phyloP scores from a whole-genome alignment of 2,113 vertebrate genomes.

The Macquaria australasica region DNA sequence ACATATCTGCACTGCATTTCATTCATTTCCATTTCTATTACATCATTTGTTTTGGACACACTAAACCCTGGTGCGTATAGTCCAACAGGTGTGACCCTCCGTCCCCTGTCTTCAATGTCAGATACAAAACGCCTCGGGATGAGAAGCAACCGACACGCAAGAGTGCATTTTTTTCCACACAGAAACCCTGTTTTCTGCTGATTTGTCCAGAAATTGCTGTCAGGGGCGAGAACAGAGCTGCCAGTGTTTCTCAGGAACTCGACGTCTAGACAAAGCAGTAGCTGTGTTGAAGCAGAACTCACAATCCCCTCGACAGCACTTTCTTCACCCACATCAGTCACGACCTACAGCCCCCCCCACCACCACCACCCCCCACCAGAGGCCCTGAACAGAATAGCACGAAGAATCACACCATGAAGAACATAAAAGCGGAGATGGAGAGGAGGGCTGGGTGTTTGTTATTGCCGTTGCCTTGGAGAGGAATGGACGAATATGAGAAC shows the following conservation, averaged over 20 bases:
- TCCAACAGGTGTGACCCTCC: constrained; percentile 16
- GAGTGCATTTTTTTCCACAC: not conserved
- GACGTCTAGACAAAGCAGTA: constrained; percentile 60
- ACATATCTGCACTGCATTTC: not conserved
- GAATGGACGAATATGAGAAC: not conserved
- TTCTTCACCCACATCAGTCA: constrained; percentile 58
- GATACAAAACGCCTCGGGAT: not conserved
- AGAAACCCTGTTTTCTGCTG: constrained; percentile 37
- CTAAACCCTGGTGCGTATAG: not conserved
- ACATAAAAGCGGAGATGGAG: not conserved
- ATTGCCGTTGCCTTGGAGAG: constrained; percentile 32
- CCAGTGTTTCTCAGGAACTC: constrained; percentile 47
- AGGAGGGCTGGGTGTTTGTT: constrained; percentile 6
- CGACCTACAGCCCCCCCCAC: constrained; percentile 30
- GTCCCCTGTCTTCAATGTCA: not conserved
- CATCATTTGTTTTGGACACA: not conserved
- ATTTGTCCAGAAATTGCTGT: constrained; percentile 23
- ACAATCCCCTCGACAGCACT: constrained; percentile 28
- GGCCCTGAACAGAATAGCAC: constrained; percentile 10
- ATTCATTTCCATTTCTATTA: not conserved
- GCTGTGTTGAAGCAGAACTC: constrained; percentile 53
- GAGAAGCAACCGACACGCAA: not conserved
- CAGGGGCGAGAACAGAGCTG: constrained; percentile 54
- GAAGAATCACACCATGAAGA: not conserved
- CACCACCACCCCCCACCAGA: constrained; percentile 3